Evolutionary conservation across 37 sponge, comb jelly and placozoan genomes (phyloP).

Genomic region (Beroe ovata): DNA sequence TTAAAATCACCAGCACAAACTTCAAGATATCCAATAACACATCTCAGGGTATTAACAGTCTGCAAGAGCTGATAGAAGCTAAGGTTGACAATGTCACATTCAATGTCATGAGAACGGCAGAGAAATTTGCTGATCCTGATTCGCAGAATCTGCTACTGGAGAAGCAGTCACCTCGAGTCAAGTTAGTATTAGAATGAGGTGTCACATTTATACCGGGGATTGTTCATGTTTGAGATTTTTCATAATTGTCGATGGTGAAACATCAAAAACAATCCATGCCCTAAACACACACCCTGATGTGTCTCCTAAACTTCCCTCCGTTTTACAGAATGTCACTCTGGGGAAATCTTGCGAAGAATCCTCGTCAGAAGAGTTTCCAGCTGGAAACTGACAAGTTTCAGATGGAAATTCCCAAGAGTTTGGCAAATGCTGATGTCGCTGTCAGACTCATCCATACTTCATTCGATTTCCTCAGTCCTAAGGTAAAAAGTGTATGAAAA

Average conservation of each 20-base stretch:
- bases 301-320: no score
- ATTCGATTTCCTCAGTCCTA: constrained; percentile 71
- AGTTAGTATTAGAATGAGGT: no score
- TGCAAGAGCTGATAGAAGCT: constrained; percentile 41
- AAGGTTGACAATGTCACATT: constrained; percentile 62
- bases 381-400: constrained; percentile 17
- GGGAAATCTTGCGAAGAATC: constrained; percentile 86
- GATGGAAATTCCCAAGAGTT: constrained; percentile 81
- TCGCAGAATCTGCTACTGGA: constrained; percentile 36
- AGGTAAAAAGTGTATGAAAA: no score
- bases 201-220: no score
- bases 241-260: no score
- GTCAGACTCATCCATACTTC: constrained; percentile 69
- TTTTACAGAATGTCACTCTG: constrained; percentile 73
- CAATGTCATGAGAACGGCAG: constrained; percentile 49
- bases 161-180: constrained; percentile 62
- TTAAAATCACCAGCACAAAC: no score
- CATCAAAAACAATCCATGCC: no score
- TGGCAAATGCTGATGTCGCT: constrained; percentile 75
- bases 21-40: no score
- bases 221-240: no score
- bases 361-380: constrained; percentile 70
- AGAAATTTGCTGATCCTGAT: constrained; percentile 62
- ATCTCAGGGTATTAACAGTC: constrained; percentile 62
- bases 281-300: no score